Evolutionary conservation across 1,140 invertebrate species (phyloP).

Genomic region (Charaxes varanes): DNA sequence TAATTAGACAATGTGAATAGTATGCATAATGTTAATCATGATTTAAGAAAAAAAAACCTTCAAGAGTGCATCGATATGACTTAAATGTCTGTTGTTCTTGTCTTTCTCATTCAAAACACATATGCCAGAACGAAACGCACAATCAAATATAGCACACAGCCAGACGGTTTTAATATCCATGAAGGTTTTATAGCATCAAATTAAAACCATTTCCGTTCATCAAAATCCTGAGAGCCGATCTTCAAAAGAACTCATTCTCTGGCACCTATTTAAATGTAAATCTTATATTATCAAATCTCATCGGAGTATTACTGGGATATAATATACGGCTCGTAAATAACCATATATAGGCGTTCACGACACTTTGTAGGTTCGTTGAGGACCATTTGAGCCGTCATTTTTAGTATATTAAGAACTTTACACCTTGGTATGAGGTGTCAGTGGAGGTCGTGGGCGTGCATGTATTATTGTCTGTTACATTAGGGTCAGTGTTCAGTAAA

Average conservation of each 20-base stretch:
- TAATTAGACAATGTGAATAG: too few relatives aligned
- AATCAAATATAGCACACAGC: too few relatives aligned
- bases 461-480: too few relatives aligned
- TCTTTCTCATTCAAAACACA: too few relatives aligned
- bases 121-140: too few relatives aligned
- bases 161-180: too few relatives aligned
- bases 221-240: constrained; percentile 8
- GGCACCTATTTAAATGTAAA: constrained; percentile 53
- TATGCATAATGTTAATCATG: too few relatives aligned
- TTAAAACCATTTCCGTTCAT: constrained; percentile 3
- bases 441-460: constrained; percentile 1
- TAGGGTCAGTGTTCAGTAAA: too few relatives aligned
- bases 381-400: constrained; percentile 14
- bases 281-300: constrained; percentile 37
- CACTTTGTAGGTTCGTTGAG: constrained; percentile 25
- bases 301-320: constrained; percentile 39
- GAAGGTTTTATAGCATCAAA: constrained; percentile 2
- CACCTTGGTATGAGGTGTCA: constrained; percentile 18
- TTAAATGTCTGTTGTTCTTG: too few relatives aligned
- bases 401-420: constrained; percentile 27
- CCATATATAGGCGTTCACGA: constrained; percentile 26
- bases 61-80: too few relatives aligned
- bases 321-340: constrained; percentile 47
- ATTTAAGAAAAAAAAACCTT: too few relatives aligned
- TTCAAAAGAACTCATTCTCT: constrained; percentile 29